A percentile compares a stretch with the other conserved stretches of the same genome.
Evolutionary conservation across 2,113 vertebrate genomes (phyloP).

Genomic region (Carettochelys insculpta): DNA sequence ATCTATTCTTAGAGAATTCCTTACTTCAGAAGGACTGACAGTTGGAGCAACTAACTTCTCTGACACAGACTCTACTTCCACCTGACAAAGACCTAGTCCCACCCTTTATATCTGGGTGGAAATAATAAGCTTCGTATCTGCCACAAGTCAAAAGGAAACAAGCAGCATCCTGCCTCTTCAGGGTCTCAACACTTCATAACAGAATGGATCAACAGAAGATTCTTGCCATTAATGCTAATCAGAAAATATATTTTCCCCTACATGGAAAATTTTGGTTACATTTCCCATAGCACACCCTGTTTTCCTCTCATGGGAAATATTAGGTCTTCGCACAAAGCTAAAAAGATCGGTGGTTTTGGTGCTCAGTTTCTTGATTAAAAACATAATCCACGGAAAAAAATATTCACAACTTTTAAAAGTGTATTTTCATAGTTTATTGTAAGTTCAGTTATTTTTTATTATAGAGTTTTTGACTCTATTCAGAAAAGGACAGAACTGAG

Average conservation of each 20-base stretch:
- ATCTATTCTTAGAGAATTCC: not conserved
- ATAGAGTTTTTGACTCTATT: not conserved
- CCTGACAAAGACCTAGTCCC: not conserved
- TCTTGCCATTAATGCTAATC: not conserved
- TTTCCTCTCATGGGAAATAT: not conserved
- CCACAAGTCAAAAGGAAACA: not conserved
- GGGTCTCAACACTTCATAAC: not conserved
- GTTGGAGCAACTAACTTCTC: rapidly evolving
- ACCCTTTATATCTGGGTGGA: not conserved
- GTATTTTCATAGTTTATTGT: not conserved
- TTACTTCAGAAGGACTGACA: not conserved
- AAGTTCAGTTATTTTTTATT: not conserved
- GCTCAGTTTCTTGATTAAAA: not conserved
- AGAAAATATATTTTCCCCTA: not conserved
- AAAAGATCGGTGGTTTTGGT: not conserved
- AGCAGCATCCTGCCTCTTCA: not conserved
- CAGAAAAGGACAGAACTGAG: not conserved
- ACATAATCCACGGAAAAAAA: not conserved
- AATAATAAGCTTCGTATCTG: not conserved
- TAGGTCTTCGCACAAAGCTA: not conserved
- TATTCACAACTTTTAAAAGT: not conserved
- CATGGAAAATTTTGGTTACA: not conserved
- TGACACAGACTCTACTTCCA: not conserved
- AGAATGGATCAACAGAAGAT: not conserved
- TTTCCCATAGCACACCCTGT: not conserved